These are phyloP conservation scores for Drosophila picticornis DNA, from an alignment of 2,888 invertebrate species.

Conservation along the genomic window DNA sequence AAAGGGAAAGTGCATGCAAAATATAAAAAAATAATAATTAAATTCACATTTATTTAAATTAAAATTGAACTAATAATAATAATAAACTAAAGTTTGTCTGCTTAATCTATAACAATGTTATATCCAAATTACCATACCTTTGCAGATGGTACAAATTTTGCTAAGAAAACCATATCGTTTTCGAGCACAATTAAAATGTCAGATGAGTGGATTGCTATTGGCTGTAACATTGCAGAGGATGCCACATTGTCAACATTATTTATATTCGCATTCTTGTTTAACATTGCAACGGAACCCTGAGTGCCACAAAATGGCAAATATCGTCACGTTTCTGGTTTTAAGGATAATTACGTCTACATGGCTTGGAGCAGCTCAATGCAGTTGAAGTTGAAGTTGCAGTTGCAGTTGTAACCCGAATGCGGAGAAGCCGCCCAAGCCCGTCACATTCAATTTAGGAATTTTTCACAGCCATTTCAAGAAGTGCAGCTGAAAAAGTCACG, in stretches of 20 bases:
- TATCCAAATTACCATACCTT: neutral
- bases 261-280: constrained; percentile 61
- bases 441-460: constrained; percentile 44
- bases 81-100: neutral
- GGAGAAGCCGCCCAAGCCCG: constrained; percentile 20
- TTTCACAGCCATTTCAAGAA: constrained; percentile 55
- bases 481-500: constrained; percentile 43
- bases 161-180: neutral
- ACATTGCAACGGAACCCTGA: constrained; percentile 55
- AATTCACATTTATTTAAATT: neutral
- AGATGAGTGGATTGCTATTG: neutral
- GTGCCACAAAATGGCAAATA: constrained; percentile 66
- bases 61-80: neutral
- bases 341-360: constrained; percentile 70
- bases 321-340: constrained; percentile 73
- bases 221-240: constrained; percentile 3
- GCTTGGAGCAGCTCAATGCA: constrained; percentile 16
- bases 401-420: constrained; percentile 18
- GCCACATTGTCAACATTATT: constrained; percentile 54
- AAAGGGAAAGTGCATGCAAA: neutral
- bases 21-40: neutral
- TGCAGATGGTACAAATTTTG: neutral
- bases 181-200: constrained; percentile 1
- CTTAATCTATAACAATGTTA: neutral
- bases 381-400: constrained; percentile 3